Evolutionary conservation across 2,888 invertebrate genomes (phyloP).

Genomic region (Spisula solida): DNA sequence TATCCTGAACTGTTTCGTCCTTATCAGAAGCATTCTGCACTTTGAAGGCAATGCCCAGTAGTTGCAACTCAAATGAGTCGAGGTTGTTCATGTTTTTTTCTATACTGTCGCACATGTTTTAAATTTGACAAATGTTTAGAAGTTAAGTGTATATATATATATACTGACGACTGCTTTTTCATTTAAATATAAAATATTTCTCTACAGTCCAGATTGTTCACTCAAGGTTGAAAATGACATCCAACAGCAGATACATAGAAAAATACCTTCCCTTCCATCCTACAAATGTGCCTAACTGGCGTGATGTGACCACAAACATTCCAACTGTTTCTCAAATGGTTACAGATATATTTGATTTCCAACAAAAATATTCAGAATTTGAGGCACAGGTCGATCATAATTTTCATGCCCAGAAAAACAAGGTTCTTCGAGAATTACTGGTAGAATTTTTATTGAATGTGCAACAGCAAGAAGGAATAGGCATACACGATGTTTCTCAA

Average conservation of each 20-base stretch:
- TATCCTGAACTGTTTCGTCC: too few species aligned
- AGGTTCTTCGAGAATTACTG: constrained; percentile 6
- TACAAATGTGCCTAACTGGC: constrained; percentile 35
- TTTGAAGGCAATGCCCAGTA: too few species aligned
- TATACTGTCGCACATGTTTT: too few species aligned
- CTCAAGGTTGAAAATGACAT: neutral
- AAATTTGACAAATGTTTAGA: too few species aligned
- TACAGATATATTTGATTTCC: constrained; percentile 15
- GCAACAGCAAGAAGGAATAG: constrained; percentile 37
- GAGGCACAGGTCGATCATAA: neutral
- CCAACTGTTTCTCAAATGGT: constrained; percentile 43
- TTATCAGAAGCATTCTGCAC: too few species aligned
- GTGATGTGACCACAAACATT: neutral
- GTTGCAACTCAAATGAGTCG: too few species aligned
- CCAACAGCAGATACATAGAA: neutral
- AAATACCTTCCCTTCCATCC: constrained; percentile 25
- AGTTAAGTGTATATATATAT: too few species aligned
- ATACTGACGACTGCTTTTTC: too few species aligned
- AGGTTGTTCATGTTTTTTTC: too few species aligned
- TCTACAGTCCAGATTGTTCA: too few species aligned
- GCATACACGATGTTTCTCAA: constrained; percentile 5
- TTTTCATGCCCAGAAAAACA: neutral
- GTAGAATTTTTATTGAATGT: constrained; percentile 28
- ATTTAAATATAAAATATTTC: too few species aligned
- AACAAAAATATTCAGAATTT: neutral